A percentile compares a stretch with the other conserved stretches of the same genome.
phyloP scores from a whole-genome alignment of 2,888 invertebrate species.

The Archips xylosteana region DNA sequence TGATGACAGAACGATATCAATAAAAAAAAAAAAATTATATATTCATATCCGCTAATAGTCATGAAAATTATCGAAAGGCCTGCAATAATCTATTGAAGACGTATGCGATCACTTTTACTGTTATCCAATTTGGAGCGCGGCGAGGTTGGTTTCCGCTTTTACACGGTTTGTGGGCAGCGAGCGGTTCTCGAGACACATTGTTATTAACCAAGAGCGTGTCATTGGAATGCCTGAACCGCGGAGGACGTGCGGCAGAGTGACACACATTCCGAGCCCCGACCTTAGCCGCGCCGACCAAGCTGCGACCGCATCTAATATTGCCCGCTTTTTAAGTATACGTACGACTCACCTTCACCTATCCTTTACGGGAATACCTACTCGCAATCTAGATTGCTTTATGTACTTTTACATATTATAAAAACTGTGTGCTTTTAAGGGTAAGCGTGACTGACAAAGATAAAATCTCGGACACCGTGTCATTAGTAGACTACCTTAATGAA shows the following conservation, averaged over 20 bases:
- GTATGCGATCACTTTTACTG: slow-evolving; percentile 84
- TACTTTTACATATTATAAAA: not conserved
- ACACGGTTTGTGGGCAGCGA: slow-evolving; percentile 78
- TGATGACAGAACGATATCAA: slow-evolving; percentile 2
- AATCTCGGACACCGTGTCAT: slow-evolving; percentile 4
- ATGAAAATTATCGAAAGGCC: slow-evolving; percentile 63
- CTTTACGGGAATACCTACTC: slow-evolving; percentile 2
- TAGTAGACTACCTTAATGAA: not conserved
- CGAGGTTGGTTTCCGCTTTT: slow-evolving; percentile 81
- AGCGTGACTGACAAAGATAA: not conserved
- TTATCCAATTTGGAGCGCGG: slow-evolving; percentile 83
- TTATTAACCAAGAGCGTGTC: slow-evolving; percentile 73
- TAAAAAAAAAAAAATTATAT: slow-evolving; percentile 7
- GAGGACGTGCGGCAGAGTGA: slow-evolving; percentile 73
- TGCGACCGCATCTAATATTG: slow-evolving; percentile 10
- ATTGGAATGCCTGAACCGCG: slow-evolving; percentile 65
- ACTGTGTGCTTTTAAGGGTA: not conserved
- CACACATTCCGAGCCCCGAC: slow-evolving; percentile 68
- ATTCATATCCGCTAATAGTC: slow-evolving; percentile 65
- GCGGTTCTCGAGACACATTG: slow-evolving; percentile 70
- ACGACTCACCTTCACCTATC: slow-evolving; percentile 4
- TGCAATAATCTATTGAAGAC: slow-evolving; percentile 75
- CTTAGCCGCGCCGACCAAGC: slow-evolving; percentile 46
- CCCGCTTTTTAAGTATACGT: slow-evolving; percentile 1
- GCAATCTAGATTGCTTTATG: not conserved